Percentiles rank a stretch among this genome's conserved stretches.
These are phyloP conservation scores for Vulpes ferrilata DNA, from an alignment of 2,113 vertebrate genomes.

Conservation along the genomic window DNA sequence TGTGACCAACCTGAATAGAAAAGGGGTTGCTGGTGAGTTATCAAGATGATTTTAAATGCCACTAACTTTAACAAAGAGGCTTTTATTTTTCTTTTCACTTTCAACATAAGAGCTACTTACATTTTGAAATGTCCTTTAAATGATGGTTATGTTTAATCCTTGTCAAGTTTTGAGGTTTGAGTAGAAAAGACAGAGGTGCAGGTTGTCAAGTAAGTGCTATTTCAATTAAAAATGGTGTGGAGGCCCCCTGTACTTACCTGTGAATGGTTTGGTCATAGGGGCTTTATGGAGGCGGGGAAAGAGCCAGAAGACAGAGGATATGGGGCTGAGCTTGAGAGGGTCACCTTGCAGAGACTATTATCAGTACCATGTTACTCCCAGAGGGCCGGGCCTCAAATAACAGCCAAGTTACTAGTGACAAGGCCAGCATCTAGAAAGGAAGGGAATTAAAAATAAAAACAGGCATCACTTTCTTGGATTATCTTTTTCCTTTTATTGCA, in stretches of 20 bases:
- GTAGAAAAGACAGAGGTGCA: neutral
- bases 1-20: constrained; percentile 37
- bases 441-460: constrained; percentile 53
- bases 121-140: constrained; percentile 51
- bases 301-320: neutral
- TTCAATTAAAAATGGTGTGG: neutral
- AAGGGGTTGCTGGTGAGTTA: neutral
- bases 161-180: constrained; percentile 35
- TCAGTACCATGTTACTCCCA: neutral
- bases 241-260: neutral
- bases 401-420: neutral
- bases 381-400: neutral
- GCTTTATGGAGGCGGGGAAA: neutral
- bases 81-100: neutral
- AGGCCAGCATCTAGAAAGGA: constrained; percentile 27
- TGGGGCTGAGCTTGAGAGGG: neutral
- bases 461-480: constrained; percentile 10
- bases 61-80: neutral
- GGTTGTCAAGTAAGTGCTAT: neutral
- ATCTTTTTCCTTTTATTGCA: constrained; percentile 15
- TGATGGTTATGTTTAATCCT: constrained; percentile 34
- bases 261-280: neutral
- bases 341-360: neutral
- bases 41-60: constrained; percentile 60
- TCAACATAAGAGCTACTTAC: neutral